A percentile compares a stretch with the other conserved stretches of the same genome.
phyloP scores from a whole-genome alignment of 1,140 invertebrate species.

The Cydia splendana region DNA sequence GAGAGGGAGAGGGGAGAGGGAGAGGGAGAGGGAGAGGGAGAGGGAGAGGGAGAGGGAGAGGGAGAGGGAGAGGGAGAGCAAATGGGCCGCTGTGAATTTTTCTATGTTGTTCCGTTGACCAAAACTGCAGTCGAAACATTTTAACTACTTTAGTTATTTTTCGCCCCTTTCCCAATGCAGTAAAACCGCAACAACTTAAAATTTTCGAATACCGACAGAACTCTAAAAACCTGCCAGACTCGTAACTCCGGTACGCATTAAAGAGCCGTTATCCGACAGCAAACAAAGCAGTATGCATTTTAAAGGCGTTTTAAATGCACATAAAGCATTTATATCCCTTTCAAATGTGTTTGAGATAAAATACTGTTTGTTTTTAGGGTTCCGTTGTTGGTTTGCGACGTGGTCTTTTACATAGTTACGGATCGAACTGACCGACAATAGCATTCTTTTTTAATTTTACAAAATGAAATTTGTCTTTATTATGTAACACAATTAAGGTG shows the following conservation, averaged over 20 bases:
- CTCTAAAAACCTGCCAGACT: background rate
- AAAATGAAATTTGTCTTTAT: no score
- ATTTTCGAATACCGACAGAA: background rate
- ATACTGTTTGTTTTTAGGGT: conserved; percentile 3
- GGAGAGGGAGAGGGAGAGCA: no score
- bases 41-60: no score
- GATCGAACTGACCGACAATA: background rate
- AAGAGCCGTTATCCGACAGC: background rate
- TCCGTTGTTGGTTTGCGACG: background rate
- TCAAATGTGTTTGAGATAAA: conserved; percentile 14
- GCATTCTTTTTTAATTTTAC: no score
- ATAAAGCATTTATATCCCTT: conserved; percentile 13
- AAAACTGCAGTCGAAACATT: no score
- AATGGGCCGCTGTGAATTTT: no score
- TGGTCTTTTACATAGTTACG: background rate
- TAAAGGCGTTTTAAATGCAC: conserved; percentile 4
- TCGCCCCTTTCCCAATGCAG: background rate
- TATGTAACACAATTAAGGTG: no score
- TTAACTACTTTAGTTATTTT: no score
- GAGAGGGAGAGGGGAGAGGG: no score
- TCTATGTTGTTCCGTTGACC: background rate
- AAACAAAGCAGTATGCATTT: conserved; percentile 21
- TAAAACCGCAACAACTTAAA: background rate
- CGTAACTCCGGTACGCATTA: background rate
- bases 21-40: no score